Percentiles rank a stretch among this genome's conserved stretches.
Conservation (phyloP, 2,888 invertebrate genomes). For the Mesorhabditis spiculigera region DNA sequence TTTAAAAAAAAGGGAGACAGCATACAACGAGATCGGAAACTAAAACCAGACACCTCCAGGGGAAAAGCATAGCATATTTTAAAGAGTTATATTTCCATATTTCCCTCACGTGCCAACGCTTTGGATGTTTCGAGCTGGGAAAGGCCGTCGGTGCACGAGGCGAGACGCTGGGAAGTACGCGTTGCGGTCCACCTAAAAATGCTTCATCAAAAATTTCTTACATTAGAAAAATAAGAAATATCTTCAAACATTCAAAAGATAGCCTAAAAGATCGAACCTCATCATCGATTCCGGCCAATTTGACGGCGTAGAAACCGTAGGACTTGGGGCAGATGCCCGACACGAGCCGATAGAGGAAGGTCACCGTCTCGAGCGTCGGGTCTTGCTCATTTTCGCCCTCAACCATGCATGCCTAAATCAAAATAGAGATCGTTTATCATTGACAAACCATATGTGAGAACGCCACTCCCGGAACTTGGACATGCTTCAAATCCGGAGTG, state of each 20-base stretch:
- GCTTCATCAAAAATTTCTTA: background rate
- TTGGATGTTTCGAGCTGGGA: background rate
- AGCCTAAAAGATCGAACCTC: constrained; percentile 20
- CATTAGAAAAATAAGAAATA: background rate
- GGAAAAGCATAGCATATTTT: too few relatives aligned
- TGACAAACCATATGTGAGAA: constrained; percentile 56
- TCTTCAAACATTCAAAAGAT: too few relatives aligned
- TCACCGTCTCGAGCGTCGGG: constrained; percentile 81
- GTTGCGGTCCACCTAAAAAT: background rate
- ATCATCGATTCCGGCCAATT: constrained; percentile 72
- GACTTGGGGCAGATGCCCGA: constrained; percentile 92
- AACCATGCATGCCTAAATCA: constrained; percentile 83
- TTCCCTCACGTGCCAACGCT: background rate
- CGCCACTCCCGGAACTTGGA: constrained; percentile 67
- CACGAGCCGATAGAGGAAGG: constrained; percentile 88
- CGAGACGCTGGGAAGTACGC: background rate
- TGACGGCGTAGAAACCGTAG: constrained; percentile 95
- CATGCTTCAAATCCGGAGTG: constrained; percentile 72
- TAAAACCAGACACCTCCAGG: too few relatives aligned
- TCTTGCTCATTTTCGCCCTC: constrained; percentile 76
- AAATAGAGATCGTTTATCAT: background rate
- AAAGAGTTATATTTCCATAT: background rate
- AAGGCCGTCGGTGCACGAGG: background rate
- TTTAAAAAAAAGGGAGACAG: too few relatives aligned
- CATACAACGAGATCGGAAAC: too few relatives aligned